Evolutionary conservation across 2,797 vertebrate species (phyloP).

Genomic region (Benthosema pterotum): DNA sequence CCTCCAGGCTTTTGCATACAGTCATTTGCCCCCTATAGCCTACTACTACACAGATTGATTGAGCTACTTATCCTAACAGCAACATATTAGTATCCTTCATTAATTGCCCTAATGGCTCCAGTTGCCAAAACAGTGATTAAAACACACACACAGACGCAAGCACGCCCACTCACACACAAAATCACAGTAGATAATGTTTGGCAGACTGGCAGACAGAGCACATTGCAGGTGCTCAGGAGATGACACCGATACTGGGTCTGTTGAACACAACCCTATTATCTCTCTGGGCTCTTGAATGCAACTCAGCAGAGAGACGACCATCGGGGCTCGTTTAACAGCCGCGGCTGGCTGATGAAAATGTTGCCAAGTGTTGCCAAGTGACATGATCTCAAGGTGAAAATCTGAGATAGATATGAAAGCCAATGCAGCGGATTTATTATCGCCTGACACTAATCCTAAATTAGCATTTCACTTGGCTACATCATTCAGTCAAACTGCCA

Average conservation of each 20-base stretch:
- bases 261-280: constrained; percentile 57
- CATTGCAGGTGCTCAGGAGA: constrained; percentile 49
- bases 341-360: constrained; percentile 59
- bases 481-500: constrained; percentile 61
- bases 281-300: constrained; percentile 55
- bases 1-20: too few species aligned
- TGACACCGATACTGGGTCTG: constrained; percentile 42
- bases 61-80: constrained; percentile 46
- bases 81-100: constrained; percentile 60
- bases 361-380: constrained; percentile 49
- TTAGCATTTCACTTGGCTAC: constrained; percentile 74
- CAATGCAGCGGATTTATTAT: constrained; percentile 60
- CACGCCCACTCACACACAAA: constrained; percentile 38
- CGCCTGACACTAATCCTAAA: constrained; percentile 70
- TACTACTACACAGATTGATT: constrained; percentile 34
- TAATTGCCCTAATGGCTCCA: constrained; percentile 62
- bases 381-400: constrained; percentile 67
- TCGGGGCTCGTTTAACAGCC: constrained; percentile 54
- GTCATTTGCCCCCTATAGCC: too few species aligned
- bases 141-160: constrained; percentile 25
- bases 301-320: constrained; percentile 55
- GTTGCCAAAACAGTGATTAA: constrained; percentile 57
- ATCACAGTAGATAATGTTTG: neutral
- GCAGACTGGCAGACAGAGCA: constrained; percentile 37
- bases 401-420: constrained; percentile 68